These are phyloP conservation scores for Lottia scabra DNA, from an alignment of 2,888 invertebrate species.

Conservation along the genomic window DNA sequence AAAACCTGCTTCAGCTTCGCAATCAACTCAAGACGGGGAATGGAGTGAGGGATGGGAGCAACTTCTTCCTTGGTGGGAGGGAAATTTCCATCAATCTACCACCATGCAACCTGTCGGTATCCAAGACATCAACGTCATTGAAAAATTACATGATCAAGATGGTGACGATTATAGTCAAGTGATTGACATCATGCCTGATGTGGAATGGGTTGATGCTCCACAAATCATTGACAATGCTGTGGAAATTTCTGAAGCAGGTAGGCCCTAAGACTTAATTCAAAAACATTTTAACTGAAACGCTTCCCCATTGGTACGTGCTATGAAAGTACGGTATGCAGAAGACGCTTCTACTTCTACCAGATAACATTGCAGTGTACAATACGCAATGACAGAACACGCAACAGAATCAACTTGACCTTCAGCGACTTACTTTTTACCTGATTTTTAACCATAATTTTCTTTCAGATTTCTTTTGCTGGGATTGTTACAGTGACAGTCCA, in stretches of 20 bases:
- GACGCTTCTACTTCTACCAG: not conserved
- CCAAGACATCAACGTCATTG: not conserved
- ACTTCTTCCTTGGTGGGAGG: conserved; percentile 33
- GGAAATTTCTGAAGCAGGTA: not conserved
- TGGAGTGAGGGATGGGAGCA: conserved; percentile 28
- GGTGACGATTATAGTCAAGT: not conserved
- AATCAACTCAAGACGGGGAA: conserved; percentile 7
- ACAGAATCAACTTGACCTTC: too few relatives aligned
- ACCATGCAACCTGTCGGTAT: conserved; percentile 8
- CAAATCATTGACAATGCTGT: conserved; percentile 6
- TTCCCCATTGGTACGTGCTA: too few relatives aligned
- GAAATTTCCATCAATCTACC: conserved; percentile 15
- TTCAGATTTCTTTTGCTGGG: conserved; percentile 39
- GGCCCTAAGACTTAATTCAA: too few relatives aligned
- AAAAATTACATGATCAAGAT: not conserved
- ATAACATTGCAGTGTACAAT: too few relatives aligned
- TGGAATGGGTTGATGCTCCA: conserved; percentile 5
- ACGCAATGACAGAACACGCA: too few relatives aligned
- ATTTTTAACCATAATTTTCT: too few relatives aligned
- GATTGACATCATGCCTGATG: not conserved
- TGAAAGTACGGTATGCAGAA: too few relatives aligned
- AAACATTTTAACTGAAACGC: too few relatives aligned
- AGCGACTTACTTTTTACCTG: too few relatives aligned
- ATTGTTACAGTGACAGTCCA: conserved; percentile 35
- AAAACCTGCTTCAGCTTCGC: not conserved